Evolutionary conservation across 2,888 invertebrate species (phyloP).

Genomic region (Tetanocera ferruginea): DNA sequence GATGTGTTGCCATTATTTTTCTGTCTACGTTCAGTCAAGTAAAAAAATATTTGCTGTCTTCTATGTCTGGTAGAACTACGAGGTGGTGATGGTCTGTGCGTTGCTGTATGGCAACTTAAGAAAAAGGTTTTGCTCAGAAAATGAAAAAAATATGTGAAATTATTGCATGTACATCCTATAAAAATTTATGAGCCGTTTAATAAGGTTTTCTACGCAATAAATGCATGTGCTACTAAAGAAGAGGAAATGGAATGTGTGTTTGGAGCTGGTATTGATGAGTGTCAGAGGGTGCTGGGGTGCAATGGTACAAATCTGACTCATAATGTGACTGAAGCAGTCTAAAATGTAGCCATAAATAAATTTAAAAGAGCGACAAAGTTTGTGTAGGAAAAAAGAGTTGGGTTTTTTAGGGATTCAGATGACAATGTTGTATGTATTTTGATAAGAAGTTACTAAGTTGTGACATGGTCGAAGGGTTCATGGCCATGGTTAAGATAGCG

Average conservation of each 20-base stretch:
- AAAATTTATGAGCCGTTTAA: slow-evolving; percentile 67
- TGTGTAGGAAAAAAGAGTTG: neutral
- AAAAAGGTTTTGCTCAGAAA: neutral
- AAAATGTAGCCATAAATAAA: slow-evolving; percentile 48
- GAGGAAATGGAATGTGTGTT: neutral
- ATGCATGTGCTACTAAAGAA: neutral
- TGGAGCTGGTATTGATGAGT: neutral
- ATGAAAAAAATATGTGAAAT: slow-evolving; percentile 47
- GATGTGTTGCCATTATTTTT: neutral
- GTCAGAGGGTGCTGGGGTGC: neutral
- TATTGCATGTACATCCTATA: slow-evolving; percentile 65
- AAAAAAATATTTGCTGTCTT: neutral
- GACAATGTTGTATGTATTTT: neutral
- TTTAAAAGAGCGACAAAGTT: slow-evolving; percentile 42
- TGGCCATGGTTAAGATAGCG: neutral
- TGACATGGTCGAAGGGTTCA: neutral
- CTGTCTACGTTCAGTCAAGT: neutral
- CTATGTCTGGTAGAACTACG: neutral
- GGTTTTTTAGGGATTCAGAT: neutral
- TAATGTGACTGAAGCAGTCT: slow-evolving; percentile 9
- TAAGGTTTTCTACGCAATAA: slow-evolving; percentile 57
- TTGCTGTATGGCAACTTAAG: neutral
- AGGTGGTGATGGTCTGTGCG: too few relatives aligned
- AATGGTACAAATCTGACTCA: neutral
- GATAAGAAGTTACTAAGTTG: neutral